Evolutionary conservation across 2,888 invertebrate genomes (phyloP).

Genomic region (Alviniconcha strummeri): DNA sequence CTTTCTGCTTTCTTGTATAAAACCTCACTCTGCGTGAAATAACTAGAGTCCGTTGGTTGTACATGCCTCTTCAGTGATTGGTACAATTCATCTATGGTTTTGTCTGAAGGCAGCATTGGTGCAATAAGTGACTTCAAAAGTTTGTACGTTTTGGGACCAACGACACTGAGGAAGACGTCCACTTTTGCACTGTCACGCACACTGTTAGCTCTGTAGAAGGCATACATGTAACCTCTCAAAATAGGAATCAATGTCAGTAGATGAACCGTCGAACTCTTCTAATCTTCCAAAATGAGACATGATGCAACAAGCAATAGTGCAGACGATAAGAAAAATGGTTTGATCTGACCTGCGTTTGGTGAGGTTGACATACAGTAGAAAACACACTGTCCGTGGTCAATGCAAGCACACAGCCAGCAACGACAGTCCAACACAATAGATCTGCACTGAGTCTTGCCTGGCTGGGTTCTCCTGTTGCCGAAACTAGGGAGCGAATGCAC

Average conservation of each 20-base stretch:
- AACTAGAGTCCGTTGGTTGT: slow-evolving; percentile 4
- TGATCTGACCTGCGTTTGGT: no score
- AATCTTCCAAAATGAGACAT: background rate
- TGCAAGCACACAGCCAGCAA: no score
- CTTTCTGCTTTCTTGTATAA: background rate
- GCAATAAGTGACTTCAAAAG: background rate
- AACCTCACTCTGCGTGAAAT: background rate
- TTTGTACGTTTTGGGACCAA: background rate
- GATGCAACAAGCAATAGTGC: no score
- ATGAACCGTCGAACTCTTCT: background rate
- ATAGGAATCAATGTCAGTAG: background rate
- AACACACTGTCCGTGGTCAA: no score
- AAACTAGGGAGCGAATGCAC: no score
- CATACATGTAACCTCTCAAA: background rate
- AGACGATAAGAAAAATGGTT: no score
- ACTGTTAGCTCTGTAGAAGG: no score
- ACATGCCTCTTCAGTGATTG: background rate
- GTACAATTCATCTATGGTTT: background rate
- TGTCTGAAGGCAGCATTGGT: background rate
- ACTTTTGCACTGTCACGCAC: background rate
- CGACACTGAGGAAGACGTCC: background rate
- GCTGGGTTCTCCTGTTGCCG: no score
- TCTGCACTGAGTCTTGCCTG: no score
- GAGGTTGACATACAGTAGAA: no score
- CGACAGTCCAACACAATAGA: no score